Base-by-base conservation (phyloP, 2,113 vertebrate species). In the Lophura nycthemera region DNA sequence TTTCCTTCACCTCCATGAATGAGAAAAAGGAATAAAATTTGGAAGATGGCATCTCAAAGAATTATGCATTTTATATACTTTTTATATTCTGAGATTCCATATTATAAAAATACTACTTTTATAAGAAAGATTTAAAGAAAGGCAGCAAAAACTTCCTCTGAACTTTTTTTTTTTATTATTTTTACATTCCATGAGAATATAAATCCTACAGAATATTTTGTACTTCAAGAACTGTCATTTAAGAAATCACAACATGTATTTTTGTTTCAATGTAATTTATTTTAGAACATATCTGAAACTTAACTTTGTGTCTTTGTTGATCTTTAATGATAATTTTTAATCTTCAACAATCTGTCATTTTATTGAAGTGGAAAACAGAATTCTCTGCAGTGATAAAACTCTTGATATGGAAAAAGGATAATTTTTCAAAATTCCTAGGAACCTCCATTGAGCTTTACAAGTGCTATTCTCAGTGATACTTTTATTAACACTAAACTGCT, bases 391-490 rank as follows among this genome's bases (percentile, higher is more conserved):
- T 84, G 83, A 75, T 73, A 71, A 91, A 92, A 85, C 4, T 83
- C 83, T 45, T 72, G 54, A 90, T 83, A 42, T 74, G 19, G 43
- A 11, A 64, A 75, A 76, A 48, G 60, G 69, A 77, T 6, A 29
- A 10, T 19, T 66, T 25, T 60, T 34, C 50, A 83, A 94, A 96
- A 97, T 92, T 71, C 48, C 74, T 79, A 82, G 66, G 69, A 96
- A 95, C 92, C 34, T n/a, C 34, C 20, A 60, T 38, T 43, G 88
- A 90, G 82, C n/a, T 57, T 20, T 27, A 86, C 11, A 16, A 88
- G 81, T 20, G 13, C 4, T 79, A 11, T 70, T 90, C 30, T 82
- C 48, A 57, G 6, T 64, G 85, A n/a, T 18, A 57, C 3, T 10
- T 67, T 47, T 54, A 30, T 14, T 27, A 36, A 57, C 25, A 52